Evolutionary conservation across 2,888 invertebrate species (phyloP).

Genomic region (Eledone cirrhosa): DNA sequence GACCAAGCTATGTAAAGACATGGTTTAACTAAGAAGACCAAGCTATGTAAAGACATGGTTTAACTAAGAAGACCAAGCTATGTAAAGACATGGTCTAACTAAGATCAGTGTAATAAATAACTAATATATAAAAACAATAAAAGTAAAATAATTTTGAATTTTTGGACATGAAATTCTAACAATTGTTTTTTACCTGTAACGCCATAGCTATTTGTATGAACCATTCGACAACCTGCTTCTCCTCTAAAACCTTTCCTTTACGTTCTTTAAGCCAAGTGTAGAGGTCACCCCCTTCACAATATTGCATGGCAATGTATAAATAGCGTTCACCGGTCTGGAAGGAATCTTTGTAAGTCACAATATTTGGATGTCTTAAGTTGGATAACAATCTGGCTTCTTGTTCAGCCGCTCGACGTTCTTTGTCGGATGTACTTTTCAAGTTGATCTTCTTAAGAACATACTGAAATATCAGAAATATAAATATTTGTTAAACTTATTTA

Average conservation of each 20-base stretch:
- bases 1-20: no score
- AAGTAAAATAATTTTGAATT: no score
- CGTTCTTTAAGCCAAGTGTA: conserved; percentile 67
- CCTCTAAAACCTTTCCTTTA: conserved; percentile 64
- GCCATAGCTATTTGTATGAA: conserved; percentile 70
- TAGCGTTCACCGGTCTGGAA: conserved; percentile 66
- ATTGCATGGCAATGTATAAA: conserved; percentile 69
- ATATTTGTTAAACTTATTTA: no score
- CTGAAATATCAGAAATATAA: conserved; percentile 46
- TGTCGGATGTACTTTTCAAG: conserved; percentile 62
- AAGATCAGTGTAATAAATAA: no score
- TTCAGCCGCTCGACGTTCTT: conserved; percentile 65
- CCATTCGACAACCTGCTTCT: conserved; percentile 69
- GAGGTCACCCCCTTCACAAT: conserved; percentile 69
- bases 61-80: no score
- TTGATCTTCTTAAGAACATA: conserved; percentile 67
- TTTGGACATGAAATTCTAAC: no score
- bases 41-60: no score
- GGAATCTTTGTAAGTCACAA: conserved; percentile 69
- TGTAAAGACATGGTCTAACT: no score
- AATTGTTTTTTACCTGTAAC: conserved; percentile 65
- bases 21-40: no score
- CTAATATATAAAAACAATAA: no score
- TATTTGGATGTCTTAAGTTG: conserved; percentile 68
- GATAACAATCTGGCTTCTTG: conserved; percentile 67